Percentiles rank a stretch among this genome's conserved stretches.
Conservation (phyloP, 2,888 invertebrate genomes). For the Pycnomerus fuliginosus region DNA sequence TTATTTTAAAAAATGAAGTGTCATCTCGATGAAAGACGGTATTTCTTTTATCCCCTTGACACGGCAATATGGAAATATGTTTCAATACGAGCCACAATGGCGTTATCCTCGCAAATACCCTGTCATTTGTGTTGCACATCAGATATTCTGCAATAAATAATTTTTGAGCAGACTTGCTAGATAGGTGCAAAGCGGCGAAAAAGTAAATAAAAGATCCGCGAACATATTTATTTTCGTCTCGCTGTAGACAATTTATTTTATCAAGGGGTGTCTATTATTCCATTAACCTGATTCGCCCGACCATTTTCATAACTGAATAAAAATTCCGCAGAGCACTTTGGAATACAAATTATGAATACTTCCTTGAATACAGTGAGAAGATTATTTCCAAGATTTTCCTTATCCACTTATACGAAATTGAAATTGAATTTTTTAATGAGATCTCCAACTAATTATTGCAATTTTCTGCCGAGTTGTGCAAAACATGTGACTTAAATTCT, state of each 20-base stretch:
- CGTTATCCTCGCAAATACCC: slow-evolving; percentile 26
- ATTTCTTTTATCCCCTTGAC: slow-evolving; percentile 23
- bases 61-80: slow-evolving; percentile 21
- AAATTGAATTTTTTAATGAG: slow-evolving; percentile 32
- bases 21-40: slow-evolving; percentile 24
- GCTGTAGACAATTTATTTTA: slow-evolving; percentile 34
- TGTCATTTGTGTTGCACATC: slow-evolving; percentile 29
- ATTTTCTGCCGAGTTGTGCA: slow-evolving; percentile 26
- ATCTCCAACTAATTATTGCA: slow-evolving; percentile 26
- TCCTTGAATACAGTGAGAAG: slow-evolving; percentile 27
- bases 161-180: slow-evolving; percentile 10
- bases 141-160: slow-evolving; percentile 30
- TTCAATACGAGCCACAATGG: slow-evolving; percentile 18
- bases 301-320: slow-evolving; percentile 36
- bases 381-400: slow-evolving; percentile 30
- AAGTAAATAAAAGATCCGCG: slow-evolving; percentile 24
- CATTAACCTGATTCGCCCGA: slow-evolving; percentile 39
- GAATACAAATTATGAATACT: slow-evolving; percentile 38
- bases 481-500: slow-evolving; percentile 39
- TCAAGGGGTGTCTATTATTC: slow-evolving; percentile 42
- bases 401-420: slow-evolving; percentile 29
- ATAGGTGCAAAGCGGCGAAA: slow-evolving; percentile 5
- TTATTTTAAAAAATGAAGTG: slow-evolving; percentile 23
- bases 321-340: slow-evolving; percentile 34
- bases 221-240: slow-evolving; percentile 32